Percentiles rank a stretch among this genome's conserved stretches.
Conservation (phyloP, 2,113 vertebrate genomes). For the Pimephales promelas region DNA sequence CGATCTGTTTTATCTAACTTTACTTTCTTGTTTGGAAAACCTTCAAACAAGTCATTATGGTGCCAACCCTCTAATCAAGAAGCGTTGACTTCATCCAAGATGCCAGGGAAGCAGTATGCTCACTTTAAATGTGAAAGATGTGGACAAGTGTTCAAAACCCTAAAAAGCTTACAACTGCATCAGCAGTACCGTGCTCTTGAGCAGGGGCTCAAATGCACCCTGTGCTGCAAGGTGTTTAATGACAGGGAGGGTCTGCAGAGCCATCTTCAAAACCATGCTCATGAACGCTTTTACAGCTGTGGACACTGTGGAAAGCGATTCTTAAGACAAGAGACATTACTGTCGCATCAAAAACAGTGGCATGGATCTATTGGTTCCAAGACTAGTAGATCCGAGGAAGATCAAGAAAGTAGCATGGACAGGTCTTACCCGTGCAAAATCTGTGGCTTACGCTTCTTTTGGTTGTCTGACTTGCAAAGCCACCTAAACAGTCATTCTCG, state of each 20-base stretch:
- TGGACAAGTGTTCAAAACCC: constrained; percentile 71
- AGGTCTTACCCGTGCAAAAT: constrained; percentile 75
- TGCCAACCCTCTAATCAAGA: constrained; percentile 40
- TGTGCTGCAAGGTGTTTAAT: constrained; percentile 76
- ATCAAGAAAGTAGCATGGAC: constrained; percentile 64
- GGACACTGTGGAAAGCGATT: constrained; percentile 77
- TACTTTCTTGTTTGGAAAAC: constrained; percentile 56
- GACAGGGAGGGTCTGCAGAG: constrained; percentile 68
- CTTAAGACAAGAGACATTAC: constrained; percentile 72
- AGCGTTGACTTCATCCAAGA: constrained; percentile 39
- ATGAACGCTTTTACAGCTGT: constrained; percentile 75
- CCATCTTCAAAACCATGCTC: constrained; percentile 73
- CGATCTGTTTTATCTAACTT: constrained; percentile 64
- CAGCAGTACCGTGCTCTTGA: constrained; percentile 76
- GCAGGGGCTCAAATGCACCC: constrained; percentile 75
- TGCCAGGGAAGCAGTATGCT: constrained; percentile 43
- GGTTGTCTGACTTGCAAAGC: constrained; percentile 79
- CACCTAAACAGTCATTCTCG: constrained; percentile 75
- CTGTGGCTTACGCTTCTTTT: constrained; percentile 76
- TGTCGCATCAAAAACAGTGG: constrained; percentile 73
- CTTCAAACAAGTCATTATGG: constrained; percentile 54
- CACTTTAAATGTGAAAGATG: constrained; percentile 76
- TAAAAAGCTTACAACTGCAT: constrained; percentile 73
- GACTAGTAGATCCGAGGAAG: constrained; percentile 60
- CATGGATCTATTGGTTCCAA: constrained; percentile 57